phyloP scores from a whole-genome alignment of 2,797 vertebrate genomes.

The Remorina albescens region DNA sequence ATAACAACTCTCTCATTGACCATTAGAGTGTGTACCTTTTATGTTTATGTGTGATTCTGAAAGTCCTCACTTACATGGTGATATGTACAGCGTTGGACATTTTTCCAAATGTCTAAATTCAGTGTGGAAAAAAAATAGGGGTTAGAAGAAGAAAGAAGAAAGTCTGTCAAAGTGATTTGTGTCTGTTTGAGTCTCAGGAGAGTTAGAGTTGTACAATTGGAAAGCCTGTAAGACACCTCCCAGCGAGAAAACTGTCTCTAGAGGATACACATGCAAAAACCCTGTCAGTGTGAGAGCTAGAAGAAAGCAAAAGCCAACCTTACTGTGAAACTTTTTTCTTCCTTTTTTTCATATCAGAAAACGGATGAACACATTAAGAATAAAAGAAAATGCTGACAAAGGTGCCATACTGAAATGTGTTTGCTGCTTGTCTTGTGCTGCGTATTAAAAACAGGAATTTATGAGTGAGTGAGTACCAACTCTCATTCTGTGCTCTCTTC shows the following conservation, averaged over 20 bases:
- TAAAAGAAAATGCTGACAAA: slow-evolving; percentile 73
- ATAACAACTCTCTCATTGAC: not conserved
- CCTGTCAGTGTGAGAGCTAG: slow-evolving; percentile 62
- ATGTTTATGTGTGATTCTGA: slow-evolving; percentile 38
- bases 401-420: slow-evolving; percentile 48
- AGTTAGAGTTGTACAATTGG: slow-evolving; percentile 59
- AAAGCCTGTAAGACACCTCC: slow-evolving; percentile 83
- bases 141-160: too few relatives aligned
- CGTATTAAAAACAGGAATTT: slow-evolving; percentile 48
- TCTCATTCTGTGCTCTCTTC: slow-evolving; percentile 37
- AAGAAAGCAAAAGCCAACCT: slow-evolving; percentile 49
- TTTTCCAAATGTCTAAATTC: slow-evolving; percentile 33
- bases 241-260: slow-evolving; percentile 71
- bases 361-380: slow-evolving; percentile 49
- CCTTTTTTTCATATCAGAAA: slow-evolving; percentile 36
- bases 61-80: slow-evolving; percentile 18
- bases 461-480: slow-evolving; percentile 53
- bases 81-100: slow-evolving; percentile 30
- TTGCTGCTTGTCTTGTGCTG: slow-evolving; percentile 38
- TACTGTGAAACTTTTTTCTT: slow-evolving; percentile 48
- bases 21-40: slow-evolving; percentile 19
- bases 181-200: slow-evolving; percentile 77
- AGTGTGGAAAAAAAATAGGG: slow-evolving; percentile 19
- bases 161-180: slow-evolving; percentile 80
- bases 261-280: slow-evolving; percentile 78